Evolutionary conservation across 2,113 vertebrate species (phyloP).

Genomic region (Calypte anna): DNA sequence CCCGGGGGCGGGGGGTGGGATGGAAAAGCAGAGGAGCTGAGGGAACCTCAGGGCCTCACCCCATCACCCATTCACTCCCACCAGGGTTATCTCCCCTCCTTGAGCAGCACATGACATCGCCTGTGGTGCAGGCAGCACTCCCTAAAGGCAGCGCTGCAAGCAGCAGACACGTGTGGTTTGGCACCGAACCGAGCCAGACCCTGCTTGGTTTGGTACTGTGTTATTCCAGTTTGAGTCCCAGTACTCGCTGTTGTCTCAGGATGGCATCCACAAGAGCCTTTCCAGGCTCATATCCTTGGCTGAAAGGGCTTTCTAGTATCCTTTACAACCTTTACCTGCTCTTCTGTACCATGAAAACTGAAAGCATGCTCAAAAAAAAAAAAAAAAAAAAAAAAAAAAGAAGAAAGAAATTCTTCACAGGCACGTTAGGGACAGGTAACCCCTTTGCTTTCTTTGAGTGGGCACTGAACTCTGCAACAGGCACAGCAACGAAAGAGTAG

Average conservation of each 20-base stretch:
- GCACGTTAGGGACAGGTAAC: background rate
- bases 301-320: background rate
- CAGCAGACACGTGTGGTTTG: background rate
- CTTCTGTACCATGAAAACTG: background rate
- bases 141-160: background rate
- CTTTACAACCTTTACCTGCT: background rate
- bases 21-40: background rate
- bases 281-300: background rate
- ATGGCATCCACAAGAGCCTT: background rate
- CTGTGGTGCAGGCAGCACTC: background rate
- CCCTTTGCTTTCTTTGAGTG: background rate
- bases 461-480: background rate
- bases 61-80: background rate
- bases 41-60: background rate
- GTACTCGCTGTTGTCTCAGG: background rate
- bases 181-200: background rate
- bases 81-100: background rate
- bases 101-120: accelerated
- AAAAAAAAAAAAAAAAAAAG: background rate
- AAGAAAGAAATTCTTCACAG: background rate
- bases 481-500: background rate
- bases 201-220: background rate
- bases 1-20: background rate
- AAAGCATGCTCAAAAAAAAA: background rate
- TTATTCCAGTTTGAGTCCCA: background rate